These are phyloP conservation scores for Acrobasis repandana DNA, from an alignment of 2,888 invertebrate genomes.

Conservation along the genomic window DNA sequence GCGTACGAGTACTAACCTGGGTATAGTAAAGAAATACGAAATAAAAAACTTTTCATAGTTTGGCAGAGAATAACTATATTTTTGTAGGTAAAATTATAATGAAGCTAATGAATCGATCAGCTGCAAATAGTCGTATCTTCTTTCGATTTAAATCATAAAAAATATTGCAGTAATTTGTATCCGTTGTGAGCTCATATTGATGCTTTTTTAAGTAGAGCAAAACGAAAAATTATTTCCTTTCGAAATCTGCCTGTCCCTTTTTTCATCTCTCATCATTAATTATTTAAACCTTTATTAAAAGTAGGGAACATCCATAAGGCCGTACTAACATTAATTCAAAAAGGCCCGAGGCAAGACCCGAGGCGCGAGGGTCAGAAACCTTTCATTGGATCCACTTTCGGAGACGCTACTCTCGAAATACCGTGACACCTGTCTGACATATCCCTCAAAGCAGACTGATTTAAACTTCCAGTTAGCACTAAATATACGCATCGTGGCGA, in stretches of 20 bases:
- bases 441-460: slow-evolving; percentile 2
- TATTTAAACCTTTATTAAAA: background rate
- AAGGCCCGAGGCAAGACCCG: background rate
- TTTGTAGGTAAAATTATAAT: too few species aligned
- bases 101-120: too few species aligned
- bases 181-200: too few species aligned
- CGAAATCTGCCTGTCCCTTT: background rate
- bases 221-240: too few species aligned
- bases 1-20: too few species aligned
- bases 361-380: background rate
- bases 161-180: too few species aligned
- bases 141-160: too few species aligned
- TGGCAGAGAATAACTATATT: too few species aligned
- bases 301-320: background rate
- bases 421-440: slow-evolving; percentile 18
- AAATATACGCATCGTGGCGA: slow-evolving; percentile 20
- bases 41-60: too few species aligned
- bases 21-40: too few species aligned
- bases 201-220: too few species aligned
- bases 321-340: background rate
- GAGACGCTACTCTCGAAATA: slow-evolving; percentile 1
- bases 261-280: background rate
- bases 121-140: too few species aligned
- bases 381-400: background rate
- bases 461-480: slow-evolving; percentile 15